Conservation (phyloP, 2,113 vertebrate genomes). For the Triplophysa dalaica region DNA sequence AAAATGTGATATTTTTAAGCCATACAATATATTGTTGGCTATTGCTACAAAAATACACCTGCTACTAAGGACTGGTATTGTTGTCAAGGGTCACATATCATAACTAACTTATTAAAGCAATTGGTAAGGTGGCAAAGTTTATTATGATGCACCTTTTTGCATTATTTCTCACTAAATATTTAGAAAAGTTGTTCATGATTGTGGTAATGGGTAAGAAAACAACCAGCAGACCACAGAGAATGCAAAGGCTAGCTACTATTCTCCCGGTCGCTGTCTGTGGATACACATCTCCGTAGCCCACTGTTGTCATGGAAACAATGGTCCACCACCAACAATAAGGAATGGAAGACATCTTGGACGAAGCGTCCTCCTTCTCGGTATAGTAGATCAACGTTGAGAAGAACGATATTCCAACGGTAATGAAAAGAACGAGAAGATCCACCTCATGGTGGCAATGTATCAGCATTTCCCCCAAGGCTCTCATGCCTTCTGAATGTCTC, state of each 20-base stretch:
- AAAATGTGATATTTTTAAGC: too few species aligned
- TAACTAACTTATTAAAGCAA: too few species aligned
- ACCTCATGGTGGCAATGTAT: constrained; percentile 88
- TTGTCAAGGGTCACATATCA: too few species aligned
- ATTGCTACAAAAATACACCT: too few species aligned
- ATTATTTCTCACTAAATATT: constrained; percentile 71
- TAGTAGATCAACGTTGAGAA: constrained; percentile 92
- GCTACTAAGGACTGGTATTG: too few species aligned
- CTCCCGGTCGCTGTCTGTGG: constrained; percentile 86
- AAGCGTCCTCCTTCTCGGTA: constrained; percentile 84
- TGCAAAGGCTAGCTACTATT: constrained; percentile 85
- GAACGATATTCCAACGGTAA: constrained; percentile 90
- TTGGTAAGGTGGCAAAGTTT: too few species aligned
- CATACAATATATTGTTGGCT: too few species aligned
- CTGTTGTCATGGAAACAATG: constrained; percentile 96
- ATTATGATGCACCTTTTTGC: background rate
- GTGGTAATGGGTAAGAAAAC: constrained; percentile 94
- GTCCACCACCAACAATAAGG: constrained; percentile 98
- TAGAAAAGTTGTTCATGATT: constrained; percentile 97
- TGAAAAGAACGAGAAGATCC: constrained; percentile 87
- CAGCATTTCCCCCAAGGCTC: constrained; percentile 87
- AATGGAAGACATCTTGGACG: constrained; percentile 84
- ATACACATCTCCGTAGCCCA: constrained; percentile 93
- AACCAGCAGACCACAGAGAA: constrained; percentile 90
- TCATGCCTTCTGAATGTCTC: constrained; percentile 87